These are phyloP conservation scores for Ianthella basta DNA, from an alignment of 37 sponge, comb jelly and placozoan species.

Conservation along the genomic window DNA sequence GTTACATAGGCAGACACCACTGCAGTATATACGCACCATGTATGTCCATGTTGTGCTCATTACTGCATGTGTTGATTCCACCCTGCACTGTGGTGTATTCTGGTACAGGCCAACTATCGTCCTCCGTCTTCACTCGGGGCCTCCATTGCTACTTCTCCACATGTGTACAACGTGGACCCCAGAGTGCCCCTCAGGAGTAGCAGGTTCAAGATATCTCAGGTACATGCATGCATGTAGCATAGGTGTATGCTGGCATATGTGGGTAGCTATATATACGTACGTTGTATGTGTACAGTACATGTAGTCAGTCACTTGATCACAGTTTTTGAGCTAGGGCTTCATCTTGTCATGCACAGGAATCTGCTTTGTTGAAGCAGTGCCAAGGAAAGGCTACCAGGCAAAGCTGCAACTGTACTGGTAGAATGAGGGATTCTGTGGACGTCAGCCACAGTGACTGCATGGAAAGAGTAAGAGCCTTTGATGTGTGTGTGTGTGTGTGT, in stretches of 20 bases:
- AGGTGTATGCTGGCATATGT: background rate
- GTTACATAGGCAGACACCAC: too few species aligned
- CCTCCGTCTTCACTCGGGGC: constrained; percentile 47
- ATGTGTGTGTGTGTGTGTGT: constrained; percentile 24
- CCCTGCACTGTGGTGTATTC: background rate
- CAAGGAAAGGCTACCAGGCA: background rate
- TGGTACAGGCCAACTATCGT: constrained; percentile 56
- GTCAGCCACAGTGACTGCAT: constrained; percentile 21
- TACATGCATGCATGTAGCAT: background rate
- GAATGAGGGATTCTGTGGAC: background rate
- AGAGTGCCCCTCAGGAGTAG: constrained; percentile 12
- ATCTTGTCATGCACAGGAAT: too few species aligned
- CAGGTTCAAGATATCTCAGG: constrained; percentile 18
- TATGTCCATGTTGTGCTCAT: background rate
- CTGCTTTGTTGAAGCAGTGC: background rate
- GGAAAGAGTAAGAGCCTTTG: background rate
- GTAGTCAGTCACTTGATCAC: too few species aligned
- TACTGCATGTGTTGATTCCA: background rate
- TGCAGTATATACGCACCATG: too few species aligned
- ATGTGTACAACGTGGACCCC: constrained; percentile 63
- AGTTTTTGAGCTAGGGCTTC: too few species aligned
- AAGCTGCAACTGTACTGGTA: constrained; percentile 5
- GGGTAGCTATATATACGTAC: background rate
- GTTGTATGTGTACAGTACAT: too few species aligned
- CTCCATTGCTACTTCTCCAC: constrained; percentile 38